phyloP scores from a whole-genome alignment of 2,113 vertebrate species.

The Myiagra hebetior region DNA sequence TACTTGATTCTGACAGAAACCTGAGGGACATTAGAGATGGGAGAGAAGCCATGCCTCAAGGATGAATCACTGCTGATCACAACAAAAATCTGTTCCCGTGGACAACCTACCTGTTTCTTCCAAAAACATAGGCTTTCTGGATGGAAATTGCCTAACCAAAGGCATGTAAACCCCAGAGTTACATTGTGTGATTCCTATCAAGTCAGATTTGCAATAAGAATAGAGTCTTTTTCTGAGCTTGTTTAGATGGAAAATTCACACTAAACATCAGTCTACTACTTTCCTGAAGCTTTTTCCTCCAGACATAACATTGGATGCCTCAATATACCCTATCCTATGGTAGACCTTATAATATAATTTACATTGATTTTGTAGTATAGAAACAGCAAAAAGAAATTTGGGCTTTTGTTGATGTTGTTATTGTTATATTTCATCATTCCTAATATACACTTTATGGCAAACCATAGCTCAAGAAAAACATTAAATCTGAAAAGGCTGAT shows the following conservation, averaged over 20 bases:
- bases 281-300: background rate
- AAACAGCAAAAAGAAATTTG: background rate
- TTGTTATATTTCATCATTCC: background rate
- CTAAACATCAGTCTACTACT: background rate
- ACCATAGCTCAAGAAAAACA: background rate
- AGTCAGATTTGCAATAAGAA: background rate
- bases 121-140: background rate
- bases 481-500: background rate
- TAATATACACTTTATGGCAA: background rate
- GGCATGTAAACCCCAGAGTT: background rate
- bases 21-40: background rate
- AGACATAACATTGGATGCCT: background rate
- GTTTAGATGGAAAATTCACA: background rate
- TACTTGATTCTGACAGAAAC: background rate
- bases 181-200: background rate
- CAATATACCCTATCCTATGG: background rate
- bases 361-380: background rate
- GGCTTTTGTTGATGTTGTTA: background rate
- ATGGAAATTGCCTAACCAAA: background rate
- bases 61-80: background rate
- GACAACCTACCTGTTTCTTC: background rate
- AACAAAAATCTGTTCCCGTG: background rate
- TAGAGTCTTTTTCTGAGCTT: background rate
- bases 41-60: background rate
- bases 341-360: background rate